Conservation (phyloP, 2,888 invertebrate genomes). For the Drosophila suboccidentalis region DNA sequence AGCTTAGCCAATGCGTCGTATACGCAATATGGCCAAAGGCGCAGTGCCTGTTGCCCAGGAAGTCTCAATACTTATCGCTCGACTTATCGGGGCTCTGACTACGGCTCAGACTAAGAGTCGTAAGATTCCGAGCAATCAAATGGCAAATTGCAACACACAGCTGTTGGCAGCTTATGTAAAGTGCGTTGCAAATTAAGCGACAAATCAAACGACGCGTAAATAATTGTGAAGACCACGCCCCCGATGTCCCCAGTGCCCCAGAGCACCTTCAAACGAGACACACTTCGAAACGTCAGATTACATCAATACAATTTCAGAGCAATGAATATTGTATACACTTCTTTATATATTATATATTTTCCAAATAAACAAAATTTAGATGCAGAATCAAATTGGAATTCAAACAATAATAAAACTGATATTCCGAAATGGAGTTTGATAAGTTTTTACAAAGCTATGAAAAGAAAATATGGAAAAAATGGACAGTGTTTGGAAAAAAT, state of each 20-base stretch:
- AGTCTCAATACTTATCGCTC: slow-evolving; percentile 43
- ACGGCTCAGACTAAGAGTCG: slow-evolving; percentile 2
- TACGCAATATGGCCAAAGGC: slow-evolving; percentile 38
- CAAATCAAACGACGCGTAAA: slow-evolving; percentile 62
- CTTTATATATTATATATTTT: too few relatives aligned
- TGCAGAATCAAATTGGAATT: too few relatives aligned
- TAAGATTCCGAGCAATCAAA: slow-evolving; percentile 35
- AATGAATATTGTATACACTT: slow-evolving; percentile 1
- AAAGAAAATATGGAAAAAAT: too few relatives aligned
- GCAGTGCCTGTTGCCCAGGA: slow-evolving; percentile 32
- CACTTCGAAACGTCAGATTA: slow-evolving; percentile 4
- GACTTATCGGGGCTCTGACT: slow-evolving; percentile 37
- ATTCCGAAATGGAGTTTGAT: too few relatives aligned
- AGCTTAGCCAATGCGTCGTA: slow-evolving; percentile 28
- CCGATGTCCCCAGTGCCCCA: slow-evolving; percentile 1
- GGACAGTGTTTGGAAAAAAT: too few relatives aligned
- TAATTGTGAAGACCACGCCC: slow-evolving; percentile 42
- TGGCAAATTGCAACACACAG: slow-evolving; percentile 32
- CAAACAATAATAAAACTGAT: too few relatives aligned
- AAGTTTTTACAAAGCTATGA: too few relatives aligned
- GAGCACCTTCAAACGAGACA: slow-evolving; percentile 1
- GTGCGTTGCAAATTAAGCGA: slow-evolving; percentile 39
- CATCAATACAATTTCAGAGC: not conserved
- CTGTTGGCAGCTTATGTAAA: slow-evolving; percentile 50
- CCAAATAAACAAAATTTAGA: too few relatives aligned